phyloP scores from a whole-genome alignment of 2,113 vertebrate species.

The Pseudopipra pipra region DNA sequence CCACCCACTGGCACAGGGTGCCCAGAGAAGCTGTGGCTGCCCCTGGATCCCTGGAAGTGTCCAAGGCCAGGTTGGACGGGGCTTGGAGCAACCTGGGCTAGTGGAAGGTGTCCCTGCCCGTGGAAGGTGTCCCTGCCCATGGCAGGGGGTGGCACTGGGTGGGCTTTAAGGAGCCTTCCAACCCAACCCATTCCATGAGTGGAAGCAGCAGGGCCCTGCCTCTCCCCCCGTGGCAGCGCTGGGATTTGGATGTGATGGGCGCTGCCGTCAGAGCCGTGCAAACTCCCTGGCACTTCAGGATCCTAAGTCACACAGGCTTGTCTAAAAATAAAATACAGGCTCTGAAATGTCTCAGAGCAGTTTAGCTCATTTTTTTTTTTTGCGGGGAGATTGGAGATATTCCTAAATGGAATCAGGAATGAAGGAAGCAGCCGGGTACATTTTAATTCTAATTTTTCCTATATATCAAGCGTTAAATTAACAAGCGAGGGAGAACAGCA shows the following conservation, averaged over 20 bases:
- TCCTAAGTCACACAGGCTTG: background rate
- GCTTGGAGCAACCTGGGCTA: rapidly evolving
- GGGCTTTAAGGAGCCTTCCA: background rate
- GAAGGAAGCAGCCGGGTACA: background rate
- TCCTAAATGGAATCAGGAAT: slow-evolving; percentile 3
- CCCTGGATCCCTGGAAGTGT: background rate
- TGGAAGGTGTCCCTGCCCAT: background rate
- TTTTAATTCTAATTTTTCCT: slow-evolving; percentile 59
- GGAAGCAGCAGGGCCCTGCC: background rate
- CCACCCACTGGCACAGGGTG: background rate
- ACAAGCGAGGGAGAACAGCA: background rate
- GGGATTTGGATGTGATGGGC: background rate
- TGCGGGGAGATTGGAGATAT: background rate
- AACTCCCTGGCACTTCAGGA: background rate
- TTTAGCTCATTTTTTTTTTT: slow-evolving; percentile 1
- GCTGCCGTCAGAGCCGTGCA: background rate
- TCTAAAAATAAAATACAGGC: background rate
- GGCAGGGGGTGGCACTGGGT: background rate
- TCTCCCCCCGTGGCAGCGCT: rapidly evolving
- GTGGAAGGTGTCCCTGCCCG: background rate
- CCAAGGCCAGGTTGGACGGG: rapidly evolving
- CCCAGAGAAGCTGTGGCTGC: background rate
- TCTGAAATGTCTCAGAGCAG: background rate
- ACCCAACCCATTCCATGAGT: background rate
- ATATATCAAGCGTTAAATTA: slow-evolving; percentile 63